phyloP scores from a whole-genome alignment of 37 sponge, comb jelly and placozoan species.

The Haliclona indistincta region DNA sequence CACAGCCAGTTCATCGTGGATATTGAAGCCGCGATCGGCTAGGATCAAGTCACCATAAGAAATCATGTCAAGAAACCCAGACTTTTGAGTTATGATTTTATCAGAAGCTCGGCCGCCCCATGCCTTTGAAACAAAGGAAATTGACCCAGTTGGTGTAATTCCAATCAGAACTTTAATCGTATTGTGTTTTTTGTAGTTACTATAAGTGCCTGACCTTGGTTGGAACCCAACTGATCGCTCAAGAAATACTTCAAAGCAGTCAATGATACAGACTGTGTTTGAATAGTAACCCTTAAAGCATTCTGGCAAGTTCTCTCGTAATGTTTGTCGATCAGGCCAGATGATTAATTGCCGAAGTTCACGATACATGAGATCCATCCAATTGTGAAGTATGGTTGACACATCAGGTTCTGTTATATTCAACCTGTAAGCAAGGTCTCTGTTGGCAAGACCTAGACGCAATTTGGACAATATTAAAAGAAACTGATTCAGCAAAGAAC shows the following conservation, averaged over 20 bases:
- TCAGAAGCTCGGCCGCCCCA: constrained; percentile 33
- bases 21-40: constrained; percentile 28
- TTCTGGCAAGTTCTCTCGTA: constrained; percentile 3
- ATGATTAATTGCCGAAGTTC: background rate
- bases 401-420: background rate
- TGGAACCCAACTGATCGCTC: constrained; percentile 1
- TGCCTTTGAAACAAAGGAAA: constrained; percentile 19
- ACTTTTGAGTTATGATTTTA: constrained; percentile 9
- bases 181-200: constrained; percentile 32
- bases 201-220: constrained; percentile 18
- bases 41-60: constrained; percentile 16
- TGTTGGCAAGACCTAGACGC: background rate
- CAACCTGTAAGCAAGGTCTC: constrained; percentile 7
- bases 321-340: constrained; percentile 6
- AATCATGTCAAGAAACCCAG: constrained; percentile 10
- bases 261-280: constrained; percentile 16
- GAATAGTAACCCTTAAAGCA: constrained; percentile 6
- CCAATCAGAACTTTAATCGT: constrained; percentile 41
- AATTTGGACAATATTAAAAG: background rate
- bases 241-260: constrained; percentile 38
- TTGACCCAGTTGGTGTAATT: constrained; percentile 34
- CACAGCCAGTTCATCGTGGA: constrained; percentile 11
- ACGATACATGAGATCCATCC: constrained; percentile 21
- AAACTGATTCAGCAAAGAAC: background rate
- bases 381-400: constrained; percentile 18